These are phyloP conservation scores for Catagonus wagneri DNA, from an alignment of 2,113 vertebrate genomes.

Conservation along the genomic window DNA sequence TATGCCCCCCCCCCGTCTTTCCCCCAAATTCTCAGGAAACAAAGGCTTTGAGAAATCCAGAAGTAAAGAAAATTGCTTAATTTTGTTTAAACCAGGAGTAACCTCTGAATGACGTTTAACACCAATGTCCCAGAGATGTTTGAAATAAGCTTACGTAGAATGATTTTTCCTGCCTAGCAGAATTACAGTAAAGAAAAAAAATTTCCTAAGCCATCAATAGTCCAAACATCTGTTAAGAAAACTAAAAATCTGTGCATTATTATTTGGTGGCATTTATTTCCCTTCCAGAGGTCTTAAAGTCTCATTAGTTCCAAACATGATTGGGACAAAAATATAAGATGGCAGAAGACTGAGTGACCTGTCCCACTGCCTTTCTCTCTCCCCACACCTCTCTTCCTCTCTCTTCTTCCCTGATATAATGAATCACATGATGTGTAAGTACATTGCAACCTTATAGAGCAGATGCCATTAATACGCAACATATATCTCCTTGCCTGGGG, in stretches of 20 bases:
- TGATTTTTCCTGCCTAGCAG: not conserved
- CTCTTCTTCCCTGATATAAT: not conserved
- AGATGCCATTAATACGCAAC: not conserved
- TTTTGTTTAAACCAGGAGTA: not conserved
- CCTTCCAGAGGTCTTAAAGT: not conserved
- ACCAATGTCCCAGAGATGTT: not conserved
- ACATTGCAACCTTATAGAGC: not conserved
- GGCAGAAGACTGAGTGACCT: not conserved
- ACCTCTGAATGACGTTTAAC: constrained; percentile 15
- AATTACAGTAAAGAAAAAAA: constrained; percentile 17
- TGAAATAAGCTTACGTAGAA: constrained; percentile 5
- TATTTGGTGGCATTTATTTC: not conserved
- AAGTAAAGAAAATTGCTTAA: constrained; percentile 46
- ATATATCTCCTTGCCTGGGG: not conserved
- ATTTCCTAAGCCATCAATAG: not conserved
- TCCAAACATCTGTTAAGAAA: not conserved
- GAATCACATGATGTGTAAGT: not conserved
- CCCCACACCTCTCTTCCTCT: not conserved
- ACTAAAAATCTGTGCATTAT: not conserved
- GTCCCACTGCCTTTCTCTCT: not conserved
- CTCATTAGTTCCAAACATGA: not conserved
- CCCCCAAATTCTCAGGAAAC: not conserved
- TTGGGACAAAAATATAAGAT: not conserved
- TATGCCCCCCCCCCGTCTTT: not conserved
- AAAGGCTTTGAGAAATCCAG: not conserved